Percentiles rank a stretch among this genome's conserved stretches.
These are phyloP conservation scores for Acrocephalus arundinaceus DNA, from an alignment of 2,113 vertebrate species.

Conservation along the genomic window DNA sequence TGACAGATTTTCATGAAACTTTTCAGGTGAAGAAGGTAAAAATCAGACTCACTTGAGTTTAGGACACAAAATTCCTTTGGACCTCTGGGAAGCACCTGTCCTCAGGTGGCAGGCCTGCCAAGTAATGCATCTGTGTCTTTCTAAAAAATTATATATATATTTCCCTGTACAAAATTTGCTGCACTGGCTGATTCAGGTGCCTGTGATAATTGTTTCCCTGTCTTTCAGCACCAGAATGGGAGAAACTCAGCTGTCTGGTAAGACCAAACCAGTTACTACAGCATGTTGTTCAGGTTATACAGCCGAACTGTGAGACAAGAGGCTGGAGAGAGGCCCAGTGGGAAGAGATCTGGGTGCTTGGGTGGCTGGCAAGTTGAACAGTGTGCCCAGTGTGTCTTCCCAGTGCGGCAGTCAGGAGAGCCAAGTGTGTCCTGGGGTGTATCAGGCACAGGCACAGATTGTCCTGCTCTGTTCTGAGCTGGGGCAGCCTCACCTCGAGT, in stretches of 20 bases:
- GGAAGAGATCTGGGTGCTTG: background rate
- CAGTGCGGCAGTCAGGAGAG: background rate
- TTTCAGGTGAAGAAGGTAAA: background rate
- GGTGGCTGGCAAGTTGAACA: background rate
- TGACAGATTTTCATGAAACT: background rate
- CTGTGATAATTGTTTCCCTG: background rate
- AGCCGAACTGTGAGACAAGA: fast-evolving
- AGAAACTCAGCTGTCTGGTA: background rate
- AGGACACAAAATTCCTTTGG: background rate
- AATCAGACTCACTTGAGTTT: background rate
- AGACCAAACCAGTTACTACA: background rate
- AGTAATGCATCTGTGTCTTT: background rate
- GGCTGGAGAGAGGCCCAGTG: fast-evolving
- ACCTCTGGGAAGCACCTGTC: background rate
- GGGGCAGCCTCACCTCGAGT: background rate
- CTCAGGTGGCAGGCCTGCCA: background rate
- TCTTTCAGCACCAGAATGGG: background rate
- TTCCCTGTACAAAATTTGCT: background rate
- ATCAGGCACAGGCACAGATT: background rate
- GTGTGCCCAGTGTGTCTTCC: background rate
- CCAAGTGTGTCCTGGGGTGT: background rate
- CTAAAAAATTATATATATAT: background rate
- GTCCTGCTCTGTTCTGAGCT: background rate
- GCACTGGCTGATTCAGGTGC: background rate
- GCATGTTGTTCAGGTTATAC: background rate